Conservation (phyloP, 53 echinoderm and acorn worm genomes). For the Mesocentrotus franciscanus region DNA sequence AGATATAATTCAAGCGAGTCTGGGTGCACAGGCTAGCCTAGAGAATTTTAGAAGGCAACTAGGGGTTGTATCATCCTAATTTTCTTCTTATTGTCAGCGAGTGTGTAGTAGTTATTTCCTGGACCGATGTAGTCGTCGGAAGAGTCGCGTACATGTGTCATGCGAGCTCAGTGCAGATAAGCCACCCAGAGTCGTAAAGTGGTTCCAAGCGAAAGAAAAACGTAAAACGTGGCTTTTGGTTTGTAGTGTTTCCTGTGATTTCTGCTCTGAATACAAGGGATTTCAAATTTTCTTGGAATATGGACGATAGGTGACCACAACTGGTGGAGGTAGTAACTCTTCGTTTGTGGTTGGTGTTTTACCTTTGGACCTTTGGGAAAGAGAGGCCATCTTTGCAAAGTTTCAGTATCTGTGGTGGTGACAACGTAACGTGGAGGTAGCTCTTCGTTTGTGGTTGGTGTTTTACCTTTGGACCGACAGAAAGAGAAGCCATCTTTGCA, state of each 20-base stretch:
- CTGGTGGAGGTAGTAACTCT: background rate
- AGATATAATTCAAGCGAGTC: background rate
- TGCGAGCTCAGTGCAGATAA: background rate
- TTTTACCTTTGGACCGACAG: background rate
- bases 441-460: background rate
- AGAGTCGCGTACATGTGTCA: slow-evolving; percentile 16
- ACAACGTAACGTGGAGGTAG: too few species aligned
- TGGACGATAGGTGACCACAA: background rate
- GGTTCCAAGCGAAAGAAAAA: background rate
- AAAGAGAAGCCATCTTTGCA: background rate
- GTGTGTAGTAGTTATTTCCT: slow-evolving; percentile 34
- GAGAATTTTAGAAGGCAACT: background rate
- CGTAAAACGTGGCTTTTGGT: background rate
- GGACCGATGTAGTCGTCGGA: slow-evolving; percentile 9
- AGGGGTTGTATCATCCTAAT: background rate
- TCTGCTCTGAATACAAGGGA: background rate
- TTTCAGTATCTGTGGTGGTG: background rate
- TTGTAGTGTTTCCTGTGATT: background rate
- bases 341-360: background rate
- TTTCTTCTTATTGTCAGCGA: background rate
- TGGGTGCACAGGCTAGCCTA: background rate
- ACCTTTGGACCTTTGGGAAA: background rate
- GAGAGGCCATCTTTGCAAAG: background rate
- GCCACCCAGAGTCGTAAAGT: background rate
- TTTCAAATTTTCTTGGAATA: background rate